These are phyloP conservation scores for Phoeniculus purpureus DNA, from an alignment of 2,797 vertebrate species.

Conservation along the genomic window DNA sequence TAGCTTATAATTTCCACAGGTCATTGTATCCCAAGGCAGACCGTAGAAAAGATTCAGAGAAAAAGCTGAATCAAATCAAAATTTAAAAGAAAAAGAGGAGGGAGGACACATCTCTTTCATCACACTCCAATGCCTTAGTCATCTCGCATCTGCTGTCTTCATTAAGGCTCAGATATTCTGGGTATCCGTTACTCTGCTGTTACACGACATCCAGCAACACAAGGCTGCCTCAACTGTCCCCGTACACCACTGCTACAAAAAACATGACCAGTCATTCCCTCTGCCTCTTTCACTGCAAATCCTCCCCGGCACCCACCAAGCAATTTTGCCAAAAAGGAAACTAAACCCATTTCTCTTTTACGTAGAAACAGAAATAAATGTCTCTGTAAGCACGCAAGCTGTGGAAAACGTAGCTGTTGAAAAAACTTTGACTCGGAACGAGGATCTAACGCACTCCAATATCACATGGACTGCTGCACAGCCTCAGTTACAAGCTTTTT, in stretches of 20 bases:
- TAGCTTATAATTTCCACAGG: not conserved
- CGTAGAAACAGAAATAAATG: not conserved
- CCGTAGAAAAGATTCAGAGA: not conserved
- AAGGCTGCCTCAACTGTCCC: not conserved
- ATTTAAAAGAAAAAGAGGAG: not conserved
- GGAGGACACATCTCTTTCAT: not conserved
- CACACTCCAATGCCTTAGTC: not conserved
- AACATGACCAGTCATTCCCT: not conserved
- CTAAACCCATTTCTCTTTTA: not conserved
- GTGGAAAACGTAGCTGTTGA: not conserved
- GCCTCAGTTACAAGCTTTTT: not conserved
- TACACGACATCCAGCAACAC: accelerated
- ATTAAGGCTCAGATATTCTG: not conserved
- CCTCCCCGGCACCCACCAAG: not conserved
- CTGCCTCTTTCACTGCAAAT: not conserved
- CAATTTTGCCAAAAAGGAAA: not conserved
- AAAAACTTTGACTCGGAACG: not conserved
- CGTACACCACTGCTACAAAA: not conserved
- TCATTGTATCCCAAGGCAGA: not conserved
- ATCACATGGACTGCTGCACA: not conserved
- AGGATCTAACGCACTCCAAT: not conserved
- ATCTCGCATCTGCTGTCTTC: not conserved
- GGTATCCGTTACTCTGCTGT: not conserved
- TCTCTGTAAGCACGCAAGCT: not conserved
- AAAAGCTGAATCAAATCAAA: not conserved